These are phyloP conservation scores for Folsomia candida DNA, from an alignment of 2,888 invertebrate species.

Conservation along the genomic window DNA sequence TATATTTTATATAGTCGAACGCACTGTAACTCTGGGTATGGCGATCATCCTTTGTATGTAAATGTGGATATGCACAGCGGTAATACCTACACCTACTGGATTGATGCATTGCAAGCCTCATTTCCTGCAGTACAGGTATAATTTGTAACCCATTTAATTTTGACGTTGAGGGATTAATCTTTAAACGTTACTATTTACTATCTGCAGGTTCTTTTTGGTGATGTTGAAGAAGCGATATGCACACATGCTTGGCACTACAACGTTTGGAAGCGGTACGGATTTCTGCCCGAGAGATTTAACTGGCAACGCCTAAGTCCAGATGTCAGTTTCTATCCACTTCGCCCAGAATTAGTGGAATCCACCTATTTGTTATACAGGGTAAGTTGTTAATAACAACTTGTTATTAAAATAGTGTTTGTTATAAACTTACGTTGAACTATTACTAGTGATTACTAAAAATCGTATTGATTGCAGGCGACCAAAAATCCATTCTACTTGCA, in stretches of 20 bases:
- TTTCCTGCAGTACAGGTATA: constrained; percentile 55
- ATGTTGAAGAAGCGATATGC: constrained; percentile 66
- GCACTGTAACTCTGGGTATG: constrained; percentile 60
- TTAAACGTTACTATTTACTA: not conserved
- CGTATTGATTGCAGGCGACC: constrained; percentile 57
- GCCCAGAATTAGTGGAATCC: constrained; percentile 64
- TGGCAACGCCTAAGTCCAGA: constrained; percentile 59
- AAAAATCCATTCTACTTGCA: constrained; percentile 66
- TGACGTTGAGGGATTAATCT: no score
- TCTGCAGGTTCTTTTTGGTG: constrained; percentile 60
- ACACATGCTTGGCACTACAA: constrained; percentile 63
- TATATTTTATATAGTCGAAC: constrained; percentile 52
- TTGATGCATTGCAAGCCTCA: constrained; percentile 63
- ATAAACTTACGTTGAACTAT: no score
- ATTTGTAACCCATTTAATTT: not conserved
- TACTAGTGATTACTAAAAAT: no score
- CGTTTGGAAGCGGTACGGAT: constrained; percentile 62
- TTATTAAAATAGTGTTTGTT: not conserved
- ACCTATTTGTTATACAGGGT: constrained; percentile 61
- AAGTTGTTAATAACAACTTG: not conserved
- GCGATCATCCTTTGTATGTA: constrained; percentile 62
- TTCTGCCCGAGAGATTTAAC: constrained; percentile 59
- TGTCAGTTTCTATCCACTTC: constrained; percentile 63
- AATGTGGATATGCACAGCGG: constrained; percentile 66
- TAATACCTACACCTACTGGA: constrained; percentile 62